Percentiles rank a stretch among this genome's conserved stretches.
Conservation (phyloP, 1,140 invertebrate species). For the Drosophila murphyi region DNA sequence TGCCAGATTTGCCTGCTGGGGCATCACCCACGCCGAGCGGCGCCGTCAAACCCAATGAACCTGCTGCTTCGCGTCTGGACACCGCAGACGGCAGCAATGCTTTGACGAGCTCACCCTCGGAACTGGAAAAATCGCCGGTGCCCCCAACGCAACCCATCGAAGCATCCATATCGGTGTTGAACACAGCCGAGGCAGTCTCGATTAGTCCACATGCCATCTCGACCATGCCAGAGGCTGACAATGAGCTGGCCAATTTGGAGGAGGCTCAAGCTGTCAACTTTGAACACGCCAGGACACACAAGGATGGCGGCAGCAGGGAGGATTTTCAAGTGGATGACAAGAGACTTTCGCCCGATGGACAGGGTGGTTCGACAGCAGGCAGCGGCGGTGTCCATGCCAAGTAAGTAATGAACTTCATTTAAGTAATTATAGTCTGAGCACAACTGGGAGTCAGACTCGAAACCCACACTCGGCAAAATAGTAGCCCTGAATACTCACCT, state of each 20-base stretch:
- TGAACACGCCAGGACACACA: conserved; percentile 42
- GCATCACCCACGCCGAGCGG: conserved; percentile 65
- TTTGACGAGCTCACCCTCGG: conserved; percentile 23
- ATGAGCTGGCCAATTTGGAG: conserved; percentile 66
- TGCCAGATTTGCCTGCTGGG: conserved; percentile 26
- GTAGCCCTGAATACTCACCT: too few relatives aligned
- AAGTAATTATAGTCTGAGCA: too few relatives aligned
- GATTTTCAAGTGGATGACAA: conserved; percentile 76
- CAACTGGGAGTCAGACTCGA: too few relatives aligned
- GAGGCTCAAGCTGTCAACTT: conserved; percentile 27
- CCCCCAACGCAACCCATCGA: conserved; percentile 80
- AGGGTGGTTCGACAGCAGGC: conserved; percentile 71
- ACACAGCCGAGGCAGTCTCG: conserved; percentile 42
- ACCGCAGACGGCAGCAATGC: conserved; percentile 71
- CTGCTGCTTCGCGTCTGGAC: conserved; percentile 54
- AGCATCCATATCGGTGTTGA: conserved; percentile 76
- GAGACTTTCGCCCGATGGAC: conserved; percentile 73
- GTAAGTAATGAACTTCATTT: conserved; percentile 44
- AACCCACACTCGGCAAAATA: too few relatives aligned
- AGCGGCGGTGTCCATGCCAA: conserved; percentile 61
- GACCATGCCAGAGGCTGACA: conserved; percentile 72
- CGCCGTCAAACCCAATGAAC: conserved; percentile 53
- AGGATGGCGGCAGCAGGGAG: conserved; percentile 44
- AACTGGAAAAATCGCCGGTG: conserved; percentile 70
- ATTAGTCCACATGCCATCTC: conserved; percentile 55